These are phyloP conservation scores for Trissonchulus sp. DNA, from an alignment of 2,888 invertebrate species.

Conservation along the genomic window DNA sequence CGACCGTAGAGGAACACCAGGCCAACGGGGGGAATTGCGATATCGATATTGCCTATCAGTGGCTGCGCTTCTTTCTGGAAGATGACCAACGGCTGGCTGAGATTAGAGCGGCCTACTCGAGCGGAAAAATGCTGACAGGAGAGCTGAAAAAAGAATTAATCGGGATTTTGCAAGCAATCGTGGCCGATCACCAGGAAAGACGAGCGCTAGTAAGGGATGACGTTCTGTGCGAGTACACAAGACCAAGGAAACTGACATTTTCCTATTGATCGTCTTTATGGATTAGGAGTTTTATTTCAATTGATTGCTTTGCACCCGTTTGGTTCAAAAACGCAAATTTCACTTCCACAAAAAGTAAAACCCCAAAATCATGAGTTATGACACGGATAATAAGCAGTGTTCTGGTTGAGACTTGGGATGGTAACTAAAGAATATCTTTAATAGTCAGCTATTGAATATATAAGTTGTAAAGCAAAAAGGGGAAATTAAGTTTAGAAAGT, in stretches of 20 bases:
- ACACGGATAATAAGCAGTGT: too few relatives aligned
- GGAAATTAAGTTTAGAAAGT: too few relatives aligned
- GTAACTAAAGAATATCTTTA: too few relatives aligned
- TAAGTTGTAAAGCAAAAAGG: too few relatives aligned
- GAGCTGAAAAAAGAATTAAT: slow-evolving; percentile 87
- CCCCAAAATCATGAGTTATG: too few relatives aligned
- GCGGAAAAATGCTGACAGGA: slow-evolving; percentile 83
- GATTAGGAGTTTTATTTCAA: slow-evolving; percentile 19
- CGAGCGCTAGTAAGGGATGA: slow-evolving; percentile 77
- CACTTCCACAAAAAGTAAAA: too few relatives aligned
- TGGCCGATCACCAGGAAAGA: slow-evolving; percentile 73
- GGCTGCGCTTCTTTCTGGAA: slow-evolving; percentile 86
- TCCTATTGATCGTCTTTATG: slow-evolving; percentile 39
- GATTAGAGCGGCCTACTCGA: slow-evolving; percentile 69
- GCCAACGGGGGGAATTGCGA: slow-evolving; percentile 82
- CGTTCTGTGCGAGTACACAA: slow-evolving; percentile 72
- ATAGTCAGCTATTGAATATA: too few relatives aligned
- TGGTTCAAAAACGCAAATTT: too few relatives aligned
- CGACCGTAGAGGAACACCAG: slow-evolving; percentile 86
- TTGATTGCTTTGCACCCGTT: too few relatives aligned
- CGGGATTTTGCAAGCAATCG: slow-evolving; percentile 68
- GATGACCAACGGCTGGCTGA: slow-evolving; percentile 77
- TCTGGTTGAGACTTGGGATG: too few relatives aligned
- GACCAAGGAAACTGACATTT: slow-evolving; percentile 64
- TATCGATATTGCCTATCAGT: slow-evolving; percentile 89